phyloP scores from a whole-genome alignment of 1,140 invertebrate genomes.

The Bombyx mori region ASM3026992v2 NC_085119.1:6242501-6243000 shows the following conservation, averaged over 20 bases:
- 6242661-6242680: too few relatives aligned
- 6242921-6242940: conserved; percentile 7
- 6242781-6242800: conserved; percentile 9
- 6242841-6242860: conserved; percentile 43
- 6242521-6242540: too few relatives aligned
- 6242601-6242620: too few relatives aligned
- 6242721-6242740: conserved; percentile 2
- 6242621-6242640: too few relatives aligned
- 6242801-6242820: conserved; percentile 1
- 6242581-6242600: too few relatives aligned
- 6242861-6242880: conserved; percentile 11
- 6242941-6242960: conserved; percentile 15
- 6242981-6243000: background rate
- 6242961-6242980: conserved; percentile 20
- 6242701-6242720: background rate
- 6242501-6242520: too few relatives aligned
- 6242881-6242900: conserved; percentile 33
- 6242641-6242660: too few relatives aligned
- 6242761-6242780: conserved; percentile 9
- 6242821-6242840: conserved; percentile 15
- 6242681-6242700: background rate
- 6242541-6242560: too few relatives aligned
- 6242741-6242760: conserved; percentile 7
- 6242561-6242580: too few relatives aligned
- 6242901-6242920: conserved; percentile 27